Evolutionary conservation across 1,140 invertebrate genomes (phyloP).

Genomic region (Oedothorax gibbosus): DNA sequence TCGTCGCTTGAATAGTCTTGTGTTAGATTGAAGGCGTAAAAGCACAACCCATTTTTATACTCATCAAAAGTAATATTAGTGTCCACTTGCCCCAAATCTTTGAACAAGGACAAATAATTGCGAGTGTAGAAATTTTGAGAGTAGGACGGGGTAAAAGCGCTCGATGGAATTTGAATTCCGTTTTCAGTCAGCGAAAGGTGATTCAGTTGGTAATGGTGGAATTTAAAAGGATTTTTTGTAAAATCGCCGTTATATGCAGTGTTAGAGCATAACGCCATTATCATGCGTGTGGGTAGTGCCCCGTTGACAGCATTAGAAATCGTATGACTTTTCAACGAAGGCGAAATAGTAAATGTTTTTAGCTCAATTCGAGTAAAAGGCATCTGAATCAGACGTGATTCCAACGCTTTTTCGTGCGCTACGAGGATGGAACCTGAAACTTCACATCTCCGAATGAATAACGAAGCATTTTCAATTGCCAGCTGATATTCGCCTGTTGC

Average conservation of each 20-base stretch:
- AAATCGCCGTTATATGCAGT: background rate
- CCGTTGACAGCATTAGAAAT: background rate
- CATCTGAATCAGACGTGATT: background rate
- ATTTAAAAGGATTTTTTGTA: constrained; percentile 5
- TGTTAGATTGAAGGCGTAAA: background rate
- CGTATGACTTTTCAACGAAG: background rate
- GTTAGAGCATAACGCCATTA: background rate
- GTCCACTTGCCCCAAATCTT: background rate
- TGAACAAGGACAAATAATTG: background rate
- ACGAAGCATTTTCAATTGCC: background rate
- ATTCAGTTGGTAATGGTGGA: background rate
- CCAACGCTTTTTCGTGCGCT: background rate
- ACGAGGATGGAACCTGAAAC: background rate
- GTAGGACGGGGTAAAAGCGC: background rate
- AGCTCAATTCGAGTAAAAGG: background rate
- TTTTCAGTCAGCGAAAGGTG: background rate
- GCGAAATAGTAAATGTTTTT: background rate
- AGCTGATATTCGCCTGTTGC: background rate
- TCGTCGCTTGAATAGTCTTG: background rate
- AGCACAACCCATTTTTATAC: background rate
- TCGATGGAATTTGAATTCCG: background rate
- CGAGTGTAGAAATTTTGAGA: background rate
- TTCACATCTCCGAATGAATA: background rate
- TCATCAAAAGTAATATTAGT: background rate
- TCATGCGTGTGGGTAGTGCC: background rate